Percentiles rank a stretch among this genome's conserved stretches.
These are phyloP conservation scores for Agapornis roseicollis DNA, from an alignment of 2,113 vertebrate genomes.

Conservation along the genomic window DNA sequence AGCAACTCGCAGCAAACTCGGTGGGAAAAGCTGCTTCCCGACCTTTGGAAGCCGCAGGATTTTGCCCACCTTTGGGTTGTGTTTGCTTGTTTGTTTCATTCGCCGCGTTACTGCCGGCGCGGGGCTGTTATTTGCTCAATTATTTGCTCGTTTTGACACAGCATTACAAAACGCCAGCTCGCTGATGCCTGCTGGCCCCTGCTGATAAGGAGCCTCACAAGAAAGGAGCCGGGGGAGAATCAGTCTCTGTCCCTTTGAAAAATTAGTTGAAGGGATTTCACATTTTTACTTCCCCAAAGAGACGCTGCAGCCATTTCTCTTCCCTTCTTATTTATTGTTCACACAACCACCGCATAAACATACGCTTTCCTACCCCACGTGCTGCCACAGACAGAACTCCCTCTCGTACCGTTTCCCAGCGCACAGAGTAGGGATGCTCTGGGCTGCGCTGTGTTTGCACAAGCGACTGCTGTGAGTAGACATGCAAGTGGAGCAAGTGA, in stretches of 20 bases:
- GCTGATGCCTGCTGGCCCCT: slow-evolving; percentile 49
- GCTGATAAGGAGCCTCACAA: slow-evolving; percentile 63
- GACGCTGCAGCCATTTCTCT: slow-evolving; percentile 30
- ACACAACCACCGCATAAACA: neutral
- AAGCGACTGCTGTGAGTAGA: slow-evolving; percentile 8
- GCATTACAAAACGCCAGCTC: slow-evolving; percentile 34
- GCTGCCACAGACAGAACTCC: neutral
- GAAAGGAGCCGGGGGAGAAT: slow-evolving; percentile 45
- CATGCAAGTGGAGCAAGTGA: slow-evolving; percentile 33
- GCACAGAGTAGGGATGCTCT: neutral
- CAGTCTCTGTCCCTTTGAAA: slow-evolving; percentile 66
- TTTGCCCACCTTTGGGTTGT: neutral
- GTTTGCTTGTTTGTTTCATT: neutral
- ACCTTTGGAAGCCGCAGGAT: slow-evolving; percentile 32
- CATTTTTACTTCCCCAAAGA: slow-evolving; percentile 51
- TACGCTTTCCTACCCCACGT: neutral
- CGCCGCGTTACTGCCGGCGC: neutral
- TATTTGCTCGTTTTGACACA: slow-evolving; percentile 45
- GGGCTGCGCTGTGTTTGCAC: slow-evolving; percentile 21
- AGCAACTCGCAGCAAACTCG: neutral
- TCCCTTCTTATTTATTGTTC: slow-evolving; percentile 34
- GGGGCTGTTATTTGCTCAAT: neutral
- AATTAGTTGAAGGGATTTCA: slow-evolving; percentile 53
- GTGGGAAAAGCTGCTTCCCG: neutral
- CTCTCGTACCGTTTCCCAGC: neutral